Conservation (phyloP, 2,797 vertebrate genomes). For the Acomys russatus region DNA sequence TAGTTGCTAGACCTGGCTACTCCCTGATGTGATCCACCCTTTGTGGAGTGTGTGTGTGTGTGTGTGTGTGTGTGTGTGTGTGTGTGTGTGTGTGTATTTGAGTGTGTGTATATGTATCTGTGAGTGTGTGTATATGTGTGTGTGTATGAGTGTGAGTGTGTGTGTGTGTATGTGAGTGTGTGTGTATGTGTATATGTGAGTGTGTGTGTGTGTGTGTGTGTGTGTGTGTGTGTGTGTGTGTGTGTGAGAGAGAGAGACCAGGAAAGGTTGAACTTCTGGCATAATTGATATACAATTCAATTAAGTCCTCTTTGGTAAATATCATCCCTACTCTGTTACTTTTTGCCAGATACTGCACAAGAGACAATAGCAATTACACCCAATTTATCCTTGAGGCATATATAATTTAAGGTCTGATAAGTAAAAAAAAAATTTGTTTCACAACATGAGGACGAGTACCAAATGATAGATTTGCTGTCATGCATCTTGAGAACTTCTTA, state of each 20-base stretch:
- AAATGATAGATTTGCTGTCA: neutral
- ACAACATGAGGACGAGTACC: neutral
- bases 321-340: neutral
- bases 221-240: neutral
- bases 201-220: neutral
- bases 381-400: neutral
- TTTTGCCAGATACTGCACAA: slow-evolving; percentile 45
- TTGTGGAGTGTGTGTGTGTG: neutral
- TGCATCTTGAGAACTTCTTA: neutral
- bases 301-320: slow-evolving; percentile 43
- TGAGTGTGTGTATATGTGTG: no score
- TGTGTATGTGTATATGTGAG: neutral
- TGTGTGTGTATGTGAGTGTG: no score
- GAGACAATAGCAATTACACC: neutral
- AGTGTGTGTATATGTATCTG: no score
- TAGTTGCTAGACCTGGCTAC: slow-evolving; percentile 55
- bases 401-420: neutral
- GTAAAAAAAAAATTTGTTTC: neutral
- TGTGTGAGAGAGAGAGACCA: neutral
- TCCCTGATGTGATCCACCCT: slow-evolving; percentile 60
- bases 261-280: slow-evolving; percentile 25
- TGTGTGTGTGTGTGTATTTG: no score
- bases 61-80: no score
- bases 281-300: slow-evolving; percentile 42
- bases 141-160: neutral